Conservation (phyloP, 2,113 vertebrate genomes). For the Hypanus sabinus region DNA sequence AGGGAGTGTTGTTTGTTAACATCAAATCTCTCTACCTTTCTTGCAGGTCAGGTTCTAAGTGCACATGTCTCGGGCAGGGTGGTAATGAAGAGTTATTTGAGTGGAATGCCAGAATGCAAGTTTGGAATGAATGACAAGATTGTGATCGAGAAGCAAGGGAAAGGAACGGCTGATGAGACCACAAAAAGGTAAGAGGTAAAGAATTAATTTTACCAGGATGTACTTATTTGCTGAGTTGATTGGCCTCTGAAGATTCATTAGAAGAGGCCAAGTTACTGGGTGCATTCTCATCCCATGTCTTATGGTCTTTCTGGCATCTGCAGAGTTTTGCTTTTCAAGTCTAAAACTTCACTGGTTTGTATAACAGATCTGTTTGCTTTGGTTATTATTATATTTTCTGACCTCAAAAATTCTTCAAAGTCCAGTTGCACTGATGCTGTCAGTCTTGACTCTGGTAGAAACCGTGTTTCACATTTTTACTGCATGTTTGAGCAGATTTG, state of each 20-base stretch:
- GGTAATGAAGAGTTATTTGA: slow-evolving; percentile 98
- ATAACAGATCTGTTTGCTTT: neutral
- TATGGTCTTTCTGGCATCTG: too few species aligned
- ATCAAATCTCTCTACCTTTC: slow-evolving; percentile 32
- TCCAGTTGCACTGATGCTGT: neutral
- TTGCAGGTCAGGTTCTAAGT: slow-evolving; percentile 87
- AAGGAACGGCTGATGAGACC: slow-evolving; percentile 87
- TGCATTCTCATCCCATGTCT: too few species aligned
- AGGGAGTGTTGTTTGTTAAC: neutral
- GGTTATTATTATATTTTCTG: neutral
- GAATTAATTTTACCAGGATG: neutral
- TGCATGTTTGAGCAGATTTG: neutral
- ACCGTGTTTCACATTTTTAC: neutral
- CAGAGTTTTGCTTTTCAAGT: neutral
- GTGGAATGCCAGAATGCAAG: slow-evolving; percentile 98
- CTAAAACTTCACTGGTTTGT: neutral
- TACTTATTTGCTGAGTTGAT: too few species aligned
- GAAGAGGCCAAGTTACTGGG: too few species aligned
- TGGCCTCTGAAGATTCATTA: too few species aligned
- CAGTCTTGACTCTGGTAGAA: neutral
- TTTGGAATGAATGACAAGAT: slow-evolving; percentile 99
- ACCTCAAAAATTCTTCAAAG: neutral
- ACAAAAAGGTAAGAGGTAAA: slow-evolving; percentile 75
- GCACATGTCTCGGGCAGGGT: slow-evolving; percentile 95
- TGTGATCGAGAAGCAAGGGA: slow-evolving; percentile 97